Base-by-base conservation (phyloP, 2,797 vertebrate species). In the Trematomus bernacchii region DNA sequence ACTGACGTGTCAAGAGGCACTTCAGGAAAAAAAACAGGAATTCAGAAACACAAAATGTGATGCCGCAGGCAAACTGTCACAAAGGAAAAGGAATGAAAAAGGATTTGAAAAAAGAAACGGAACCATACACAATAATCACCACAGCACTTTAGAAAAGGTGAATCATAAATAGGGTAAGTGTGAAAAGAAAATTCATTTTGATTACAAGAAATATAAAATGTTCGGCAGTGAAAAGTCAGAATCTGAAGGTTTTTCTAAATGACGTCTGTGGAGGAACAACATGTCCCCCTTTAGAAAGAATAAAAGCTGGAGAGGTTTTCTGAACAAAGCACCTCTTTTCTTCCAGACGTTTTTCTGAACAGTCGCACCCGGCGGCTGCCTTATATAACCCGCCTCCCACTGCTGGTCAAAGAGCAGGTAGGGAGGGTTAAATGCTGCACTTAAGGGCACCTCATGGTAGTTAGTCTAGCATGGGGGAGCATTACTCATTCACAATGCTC, bases 1-100 rank as follows among this genome's bases (percentile, higher is more conserved):
- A 70, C 73, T 82, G 87, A 82, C 16, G 47, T 83, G 86, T 92
- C 87, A 84, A 91, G 84, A 87, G 87, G 78, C 81, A 85, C 88
- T 89, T 87, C 75, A 6, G 30, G 7, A 33, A 33, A 37, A 9
- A 37, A 37, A 37, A 65, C 59, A 58, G 57, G 63, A 77, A 86
- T 77, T 71, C 75, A 66, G 59, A 83, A 83, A 77, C 89, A 85
- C 77, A 82, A 66, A 86, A 85, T 82, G 72, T 71, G 50, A 79
- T 0, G 65, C 88, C 58, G 27, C 50, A 87, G 77, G 87, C 86
- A 78, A 81, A 82, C 54, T 72, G 73, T 80, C 75, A 73, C 23
- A 11, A 58, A 46, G 23, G 43, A 73, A 40, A 73, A 27, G 5
- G 42, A 75, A 58, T 37, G 33, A 58, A 19, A 54, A 54, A 14